Evolutionary conservation across 2,888 invertebrate species (phyloP), one percentile per base, ranked within the genome.

Genomic region (Drosophila peninsularis): DNA sequence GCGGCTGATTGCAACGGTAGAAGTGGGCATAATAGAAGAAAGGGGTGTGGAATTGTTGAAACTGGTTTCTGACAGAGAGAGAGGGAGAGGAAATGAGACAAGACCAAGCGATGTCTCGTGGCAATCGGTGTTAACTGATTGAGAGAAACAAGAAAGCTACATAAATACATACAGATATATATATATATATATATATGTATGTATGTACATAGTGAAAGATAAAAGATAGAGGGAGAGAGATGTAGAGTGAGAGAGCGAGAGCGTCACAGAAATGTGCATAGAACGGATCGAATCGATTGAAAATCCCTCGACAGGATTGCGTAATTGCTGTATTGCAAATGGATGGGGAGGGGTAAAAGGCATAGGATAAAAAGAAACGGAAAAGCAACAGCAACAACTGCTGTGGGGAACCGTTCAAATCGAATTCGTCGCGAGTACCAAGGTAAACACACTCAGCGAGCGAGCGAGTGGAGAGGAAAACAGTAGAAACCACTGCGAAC

Each of bases 341-440:
- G 37, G 41, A 5, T 30, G 27, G 45, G 24, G 47, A 11, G 39
- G 36, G 24, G 34, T 14, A n/a, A 32, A 55, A 11, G 39, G 13
- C 36, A 37, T 37, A 9, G n/a, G 30, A 30, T 52, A 52, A 47
- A 47, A 61, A 21, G 50, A 13, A 45, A 45, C 45, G 42, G 47
- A 52, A 53, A 37, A 41, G 37, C 57, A 53, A 60, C 32, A 32
- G 56, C 50, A 34, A 57, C 50, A 34, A 57, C 62, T 44, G 41
- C 41, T 60, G 63, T 56, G 47, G 62, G 47, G 62, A 64, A 53
- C 63, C 73, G 62, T 73, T 60, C 56, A 77, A 78, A 78, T 78
- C 78, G 73, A 67, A 78, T 77, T 78, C 74, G 74, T 62, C 45
- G 78, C 78, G 62, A 74, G 63, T 62, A 62, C 55, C 70, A 73